These are phyloP conservation scores for Gibbula magus DNA, from an alignment of 2,888 invertebrate genomes.

Conservation along the genomic window DNA sequence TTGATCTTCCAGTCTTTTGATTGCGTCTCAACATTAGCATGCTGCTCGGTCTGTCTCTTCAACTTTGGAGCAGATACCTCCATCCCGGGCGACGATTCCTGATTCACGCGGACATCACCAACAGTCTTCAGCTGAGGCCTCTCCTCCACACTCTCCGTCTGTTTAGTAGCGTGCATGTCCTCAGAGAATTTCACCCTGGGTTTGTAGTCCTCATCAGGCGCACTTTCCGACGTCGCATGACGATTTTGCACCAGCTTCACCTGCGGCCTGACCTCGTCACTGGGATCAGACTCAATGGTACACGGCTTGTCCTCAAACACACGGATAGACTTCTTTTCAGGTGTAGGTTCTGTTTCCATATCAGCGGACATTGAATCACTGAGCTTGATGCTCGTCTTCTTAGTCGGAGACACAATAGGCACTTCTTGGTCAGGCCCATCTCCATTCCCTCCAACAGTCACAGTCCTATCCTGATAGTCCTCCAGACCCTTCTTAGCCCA, in stretches of 20 bases:
- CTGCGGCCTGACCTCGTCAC: slow-evolving; percentile 34
- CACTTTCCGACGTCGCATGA: slow-evolving; percentile 47
- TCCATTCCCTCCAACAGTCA: neutral
- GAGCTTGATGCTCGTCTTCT: slow-evolving; percentile 40
- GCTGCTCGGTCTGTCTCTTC: slow-evolving; percentile 35
- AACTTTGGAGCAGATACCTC: slow-evolving; percentile 25
- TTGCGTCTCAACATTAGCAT: slow-evolving; percentile 44
- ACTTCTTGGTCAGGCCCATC: neutral
- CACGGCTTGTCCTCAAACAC: slow-evolving; percentile 45
- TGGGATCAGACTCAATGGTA: slow-evolving; percentile 44
- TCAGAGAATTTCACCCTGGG: slow-evolving; percentile 37
- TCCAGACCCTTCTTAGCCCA: slow-evolving; percentile 7
- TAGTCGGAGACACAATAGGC: neutral
- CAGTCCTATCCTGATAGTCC: neutral
- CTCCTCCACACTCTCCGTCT: slow-evolving; percentile 41
- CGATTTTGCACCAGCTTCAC: slow-evolving; percentile 41
- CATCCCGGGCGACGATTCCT: slow-evolving; percentile 47
- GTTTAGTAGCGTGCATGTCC: slow-evolving; percentile 50
- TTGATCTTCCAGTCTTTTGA: slow-evolving; percentile 57
- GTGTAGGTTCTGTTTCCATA: slow-evolving; percentile 45
- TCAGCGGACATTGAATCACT: slow-evolving; percentile 43
- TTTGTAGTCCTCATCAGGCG: neutral
- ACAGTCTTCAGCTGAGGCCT: slow-evolving; percentile 51
- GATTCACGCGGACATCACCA: slow-evolving; percentile 43
- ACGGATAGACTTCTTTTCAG: slow-evolving; percentile 45